These are phyloP conservation scores for Eudyptes chrysolophus DNA, from an alignment of 2,113 vertebrate species.

Conservation along the genomic window DNA sequence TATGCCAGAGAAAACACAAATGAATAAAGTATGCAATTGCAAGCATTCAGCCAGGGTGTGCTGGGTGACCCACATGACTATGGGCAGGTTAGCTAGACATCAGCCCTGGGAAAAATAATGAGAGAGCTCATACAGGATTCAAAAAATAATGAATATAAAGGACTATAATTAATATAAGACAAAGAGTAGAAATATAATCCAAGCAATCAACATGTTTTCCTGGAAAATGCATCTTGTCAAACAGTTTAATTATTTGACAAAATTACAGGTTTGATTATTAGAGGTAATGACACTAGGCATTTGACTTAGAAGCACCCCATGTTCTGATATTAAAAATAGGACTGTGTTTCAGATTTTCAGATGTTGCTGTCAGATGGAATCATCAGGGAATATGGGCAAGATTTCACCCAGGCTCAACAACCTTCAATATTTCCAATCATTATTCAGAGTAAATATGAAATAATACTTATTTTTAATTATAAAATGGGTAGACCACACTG, in stretches of 20 bases:
- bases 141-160: not conserved
- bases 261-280: conserved; percentile 17
- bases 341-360: not conserved
- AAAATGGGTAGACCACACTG: not conserved
- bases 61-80: not conserved
- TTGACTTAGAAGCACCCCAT: not conserved
- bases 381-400: not conserved
- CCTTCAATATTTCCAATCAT: not conserved
- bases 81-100: not conserved
- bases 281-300: not conserved
- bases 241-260: not conserved
- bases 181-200: not conserved
- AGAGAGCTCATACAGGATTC: not conserved
- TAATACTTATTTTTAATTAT: not conserved
- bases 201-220: not conserved
- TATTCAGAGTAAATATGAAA: not conserved
- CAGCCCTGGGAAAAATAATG: not conserved
- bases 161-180: not conserved
- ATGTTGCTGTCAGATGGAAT: not conserved
- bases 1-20: not conserved
- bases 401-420: not conserved
- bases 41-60: not conserved
- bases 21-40: not conserved
- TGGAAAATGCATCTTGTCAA: not conserved
- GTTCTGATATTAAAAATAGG: not conserved